Evolutionary conservation across 2,113 vertebrate species (phyloP).

Genomic region (Myotis brandtii): DNA sequence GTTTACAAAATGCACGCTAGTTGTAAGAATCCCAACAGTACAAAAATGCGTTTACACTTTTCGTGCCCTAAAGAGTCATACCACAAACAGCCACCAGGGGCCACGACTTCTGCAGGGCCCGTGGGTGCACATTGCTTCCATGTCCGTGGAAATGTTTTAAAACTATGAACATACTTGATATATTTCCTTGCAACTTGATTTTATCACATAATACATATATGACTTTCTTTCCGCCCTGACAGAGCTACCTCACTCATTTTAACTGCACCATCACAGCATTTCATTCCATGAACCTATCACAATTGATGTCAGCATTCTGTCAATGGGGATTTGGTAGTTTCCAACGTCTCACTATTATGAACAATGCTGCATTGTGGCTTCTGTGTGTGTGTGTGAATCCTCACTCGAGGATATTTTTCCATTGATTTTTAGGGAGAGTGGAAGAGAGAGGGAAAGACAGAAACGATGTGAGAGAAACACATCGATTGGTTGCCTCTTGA

Average conservation of each 20-base stretch:
- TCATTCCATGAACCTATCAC: rapidly evolving
- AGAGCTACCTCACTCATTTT: background rate
- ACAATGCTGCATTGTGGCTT: background rate
- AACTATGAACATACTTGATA: background rate
- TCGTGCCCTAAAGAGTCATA: background rate
- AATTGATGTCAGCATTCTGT: background rate
- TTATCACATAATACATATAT: background rate
- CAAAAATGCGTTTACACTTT: background rate
- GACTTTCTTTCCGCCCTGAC: background rate
- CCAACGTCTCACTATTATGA: background rate
- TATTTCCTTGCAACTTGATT: background rate
- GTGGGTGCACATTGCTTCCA: background rate
- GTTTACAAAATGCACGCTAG: background rate
- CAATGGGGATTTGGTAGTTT: background rate
- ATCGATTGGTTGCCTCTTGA: too few relatives aligned
- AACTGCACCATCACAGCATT: background rate
- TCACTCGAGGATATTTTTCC: too few relatives aligned
- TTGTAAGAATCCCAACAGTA: background rate
- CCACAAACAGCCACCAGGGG: background rate
- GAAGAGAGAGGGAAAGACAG: too few relatives aligned
- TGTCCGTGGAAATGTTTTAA: background rate
- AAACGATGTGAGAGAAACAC: too few relatives aligned
- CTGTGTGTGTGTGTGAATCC: too few relatives aligned
- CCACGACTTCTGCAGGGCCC: rapidly evolving
- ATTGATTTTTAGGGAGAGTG: too few relatives aligned